Evolutionary conservation across 2,888 invertebrate species (phyloP).

Genomic region (Cantharis rufa): DNA sequence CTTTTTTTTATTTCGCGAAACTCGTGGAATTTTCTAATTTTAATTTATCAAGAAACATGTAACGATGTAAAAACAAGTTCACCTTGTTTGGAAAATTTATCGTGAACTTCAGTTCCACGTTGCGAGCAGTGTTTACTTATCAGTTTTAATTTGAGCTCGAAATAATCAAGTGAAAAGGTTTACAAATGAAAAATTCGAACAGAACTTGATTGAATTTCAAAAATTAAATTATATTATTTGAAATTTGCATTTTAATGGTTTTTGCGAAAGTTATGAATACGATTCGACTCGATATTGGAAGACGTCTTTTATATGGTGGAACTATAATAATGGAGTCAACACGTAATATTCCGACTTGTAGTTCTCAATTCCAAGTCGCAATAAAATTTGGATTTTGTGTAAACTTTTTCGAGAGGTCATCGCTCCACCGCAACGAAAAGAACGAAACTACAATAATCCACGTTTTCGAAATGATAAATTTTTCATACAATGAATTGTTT

Average conservation of each 20-base stretch:
- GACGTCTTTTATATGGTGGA: background rate
- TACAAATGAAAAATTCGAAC: background rate
- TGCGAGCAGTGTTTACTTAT: background rate
- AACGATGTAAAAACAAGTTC: background rate
- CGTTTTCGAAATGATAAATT: background rate
- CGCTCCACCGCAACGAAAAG: background rate
- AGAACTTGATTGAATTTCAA: background rate
- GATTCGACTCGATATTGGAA: background rate
- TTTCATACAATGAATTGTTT: background rate
- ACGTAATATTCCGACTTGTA: background rate
- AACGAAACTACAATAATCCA: background rate
- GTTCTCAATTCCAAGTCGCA: background rate
- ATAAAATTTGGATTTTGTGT: background rate
- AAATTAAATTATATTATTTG: background rate
- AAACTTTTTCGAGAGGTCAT: background rate
- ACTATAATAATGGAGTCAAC: background rate
- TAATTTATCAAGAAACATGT: background rate
- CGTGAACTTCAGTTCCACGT: background rate
- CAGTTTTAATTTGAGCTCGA: background rate
- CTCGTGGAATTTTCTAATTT: background rate
- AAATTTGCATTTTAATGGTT: background rate
- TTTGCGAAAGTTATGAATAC: background rate
- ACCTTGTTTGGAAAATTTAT: background rate
- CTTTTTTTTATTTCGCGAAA: background rate
- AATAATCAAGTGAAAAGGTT: background rate